Evolutionary conservation across 2,888 invertebrate genomes (phyloP), one percentile per base, ranked within the genome.

Genomic region (Drosophila setosimentum): DNA sequence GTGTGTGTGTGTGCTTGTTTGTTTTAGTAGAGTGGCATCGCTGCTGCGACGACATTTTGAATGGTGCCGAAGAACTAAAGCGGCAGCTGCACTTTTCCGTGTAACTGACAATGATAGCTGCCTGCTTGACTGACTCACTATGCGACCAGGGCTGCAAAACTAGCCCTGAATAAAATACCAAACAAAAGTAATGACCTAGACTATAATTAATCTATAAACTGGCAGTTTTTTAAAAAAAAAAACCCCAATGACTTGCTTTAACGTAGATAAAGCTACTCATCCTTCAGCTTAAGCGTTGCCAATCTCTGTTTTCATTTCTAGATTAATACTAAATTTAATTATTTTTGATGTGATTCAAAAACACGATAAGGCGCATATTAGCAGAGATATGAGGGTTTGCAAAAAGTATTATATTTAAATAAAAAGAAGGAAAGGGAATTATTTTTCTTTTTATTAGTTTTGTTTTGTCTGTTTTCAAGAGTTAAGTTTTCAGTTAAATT

Each of bases 91-190:
- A 87, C 69, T 85, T 77, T 68, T 77, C 58, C 83, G 68, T 87
- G 75, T 87, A 73, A 73, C 86, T 86, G 84, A 76, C 84, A 88
- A 84, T 86, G 84, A 85, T 84, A 82, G 80, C 73, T 63, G 83
- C 73, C 66, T 70, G 85, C 61, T 74, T 82, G 74, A 73, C 70
- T 82, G 85, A 87, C 50, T 79, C 45, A 69, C 78, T 68, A 78
- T 64, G 49, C 42, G 33, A 24, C 82, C 84, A 89, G 84, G 87
- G 84, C 24, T 84, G 65, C 32, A 50, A 3, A 5, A 18, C 16
- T 4, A 24, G 1, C 8, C 1, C 24, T 10, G 8, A 45, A 45
- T 24, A 45, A 45, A 16, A 16, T 45, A 4, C 13, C 13, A 21
- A 21, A 2, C n/a, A 24, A n/a, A 30, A 18, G 1, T 27, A 7